Evolutionary conservation across 2,113 vertebrate species (phyloP).

Genomic region (Cathartes aura): DNA sequence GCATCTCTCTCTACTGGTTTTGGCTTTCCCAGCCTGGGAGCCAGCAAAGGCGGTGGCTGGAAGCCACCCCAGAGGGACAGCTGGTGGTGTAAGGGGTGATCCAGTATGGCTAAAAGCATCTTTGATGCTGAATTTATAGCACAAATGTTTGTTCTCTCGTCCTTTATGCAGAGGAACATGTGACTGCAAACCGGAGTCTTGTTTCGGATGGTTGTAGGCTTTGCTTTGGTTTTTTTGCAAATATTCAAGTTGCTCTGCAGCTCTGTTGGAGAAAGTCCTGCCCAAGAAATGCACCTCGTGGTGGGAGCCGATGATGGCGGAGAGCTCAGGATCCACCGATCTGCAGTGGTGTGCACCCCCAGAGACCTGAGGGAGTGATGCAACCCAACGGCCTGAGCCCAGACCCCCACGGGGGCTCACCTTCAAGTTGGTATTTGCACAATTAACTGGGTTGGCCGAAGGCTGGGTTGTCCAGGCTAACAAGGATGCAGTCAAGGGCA

Average conservation of each 20-base stretch:
- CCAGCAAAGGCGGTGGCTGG: neutral
- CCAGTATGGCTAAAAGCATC: neutral
- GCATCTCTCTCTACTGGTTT: neutral
- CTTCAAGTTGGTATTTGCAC: neutral
- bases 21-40: neutral
- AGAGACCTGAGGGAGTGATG: neutral
- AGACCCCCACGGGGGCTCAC: accelerated
- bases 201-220: neutral
- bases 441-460: neutral
- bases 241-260: neutral
- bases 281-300: accelerated
- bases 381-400: accelerated
- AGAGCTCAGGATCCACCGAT: neutral
- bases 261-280: neutral
- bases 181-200: neutral
- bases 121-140: neutral
- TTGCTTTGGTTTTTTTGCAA: neutral
- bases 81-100: neutral
- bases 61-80: neutral
- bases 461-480: neutral
- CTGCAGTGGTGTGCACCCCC: neutral
- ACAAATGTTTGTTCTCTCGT: neutral
- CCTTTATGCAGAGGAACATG: neutral
- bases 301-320: neutral
- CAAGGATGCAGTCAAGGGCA: neutral